These are phyloP conservation scores for Dasysyrphus albostriatus DNA, from an alignment of 2,888 invertebrate genomes.

Conservation along the genomic window DNA sequence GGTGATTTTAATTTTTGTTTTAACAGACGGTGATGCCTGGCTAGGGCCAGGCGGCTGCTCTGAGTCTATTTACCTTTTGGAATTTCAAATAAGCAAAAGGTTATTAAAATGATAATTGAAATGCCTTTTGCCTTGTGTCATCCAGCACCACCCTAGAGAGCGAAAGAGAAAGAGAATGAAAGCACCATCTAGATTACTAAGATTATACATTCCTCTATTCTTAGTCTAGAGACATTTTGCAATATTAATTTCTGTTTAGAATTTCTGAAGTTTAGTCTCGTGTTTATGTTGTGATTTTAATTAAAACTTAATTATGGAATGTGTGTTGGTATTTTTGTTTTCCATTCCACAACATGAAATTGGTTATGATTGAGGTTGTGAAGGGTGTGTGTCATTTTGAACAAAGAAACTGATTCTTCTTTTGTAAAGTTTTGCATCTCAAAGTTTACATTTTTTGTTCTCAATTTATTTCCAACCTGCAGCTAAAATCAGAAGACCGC, in stretches of 20 bases:
- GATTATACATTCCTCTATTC: slow-evolving; percentile 10
- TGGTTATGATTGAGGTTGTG: neutral
- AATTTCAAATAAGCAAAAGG: slow-evolving; percentile 73
- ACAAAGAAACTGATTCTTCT: too few species aligned
- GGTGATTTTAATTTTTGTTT: slow-evolving; percentile 59
- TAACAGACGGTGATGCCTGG: slow-evolving; percentile 46
- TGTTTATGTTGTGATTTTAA: slow-evolving; percentile 23
- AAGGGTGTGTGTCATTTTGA: neutral
- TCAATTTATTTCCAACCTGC: neutral
- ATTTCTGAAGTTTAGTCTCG: slow-evolving; percentile 7
- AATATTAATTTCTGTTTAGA: slow-evolving; percentile 29
- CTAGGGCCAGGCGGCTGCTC: neutral
- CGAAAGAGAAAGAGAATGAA: neutral
- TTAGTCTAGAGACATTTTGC: slow-evolving; percentile 24
- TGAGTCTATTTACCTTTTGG: slow-evolving; percentile 68
- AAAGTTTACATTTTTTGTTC: neutral
- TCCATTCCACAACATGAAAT: slow-evolving; percentile 1
- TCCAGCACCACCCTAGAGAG: neutral
- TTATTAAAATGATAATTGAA: slow-evolving; percentile 75
- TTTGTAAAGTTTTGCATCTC: neutral
- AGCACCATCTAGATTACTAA: neutral
- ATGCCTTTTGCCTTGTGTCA: slow-evolving; percentile 28
- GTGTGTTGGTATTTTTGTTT: neutral
- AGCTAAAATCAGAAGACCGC: neutral
- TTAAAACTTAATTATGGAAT: slow-evolving; percentile 24